Percentiles rank a stretch among this genome's conserved stretches.
Evolutionary conservation across 2,113 vertebrate genomes (phyloP).

Genomic region (Hippotragus niger): DNA sequence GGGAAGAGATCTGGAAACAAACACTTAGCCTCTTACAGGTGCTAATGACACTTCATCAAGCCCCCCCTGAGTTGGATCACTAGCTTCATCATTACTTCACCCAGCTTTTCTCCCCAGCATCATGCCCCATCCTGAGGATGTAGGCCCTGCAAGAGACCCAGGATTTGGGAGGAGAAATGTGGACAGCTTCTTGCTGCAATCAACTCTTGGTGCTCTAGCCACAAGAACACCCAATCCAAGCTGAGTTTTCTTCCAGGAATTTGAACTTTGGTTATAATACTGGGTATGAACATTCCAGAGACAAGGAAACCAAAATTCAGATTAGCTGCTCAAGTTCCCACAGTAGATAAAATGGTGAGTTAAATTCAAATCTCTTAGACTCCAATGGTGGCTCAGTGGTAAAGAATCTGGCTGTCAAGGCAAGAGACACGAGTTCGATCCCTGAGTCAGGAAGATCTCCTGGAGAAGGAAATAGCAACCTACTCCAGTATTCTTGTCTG

Average conservation of each 20-base stretch:
- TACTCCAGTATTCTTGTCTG: not conserved
- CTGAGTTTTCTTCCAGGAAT: not conserved
- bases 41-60: fast-evolving
- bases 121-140: not conserved
- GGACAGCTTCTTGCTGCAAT: not conserved
- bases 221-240: not conserved
- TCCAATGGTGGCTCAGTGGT: not conserved
- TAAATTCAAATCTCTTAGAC: not conserved
- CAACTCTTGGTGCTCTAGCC: not conserved
- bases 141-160: not conserved
- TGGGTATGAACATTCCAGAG: not conserved
- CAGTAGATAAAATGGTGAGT: not conserved
- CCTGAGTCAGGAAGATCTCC: not conserved
- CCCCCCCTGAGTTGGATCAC: not conserved
- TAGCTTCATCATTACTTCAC: not conserved
- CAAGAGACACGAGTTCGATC: not conserved
- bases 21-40: too few relatives aligned
- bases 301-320: not conserved
- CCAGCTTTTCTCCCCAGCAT: not conserved
- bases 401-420: not conserved
- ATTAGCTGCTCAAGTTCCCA: not conserved
- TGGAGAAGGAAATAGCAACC: not conserved
- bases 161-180: not conserved
- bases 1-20: not conserved
- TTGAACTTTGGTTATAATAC: not conserved